These are phyloP conservation scores for Drosophila pallidifrons DNA, from an alignment of 1,140 invertebrate species.

Conservation along the genomic window DNA sequence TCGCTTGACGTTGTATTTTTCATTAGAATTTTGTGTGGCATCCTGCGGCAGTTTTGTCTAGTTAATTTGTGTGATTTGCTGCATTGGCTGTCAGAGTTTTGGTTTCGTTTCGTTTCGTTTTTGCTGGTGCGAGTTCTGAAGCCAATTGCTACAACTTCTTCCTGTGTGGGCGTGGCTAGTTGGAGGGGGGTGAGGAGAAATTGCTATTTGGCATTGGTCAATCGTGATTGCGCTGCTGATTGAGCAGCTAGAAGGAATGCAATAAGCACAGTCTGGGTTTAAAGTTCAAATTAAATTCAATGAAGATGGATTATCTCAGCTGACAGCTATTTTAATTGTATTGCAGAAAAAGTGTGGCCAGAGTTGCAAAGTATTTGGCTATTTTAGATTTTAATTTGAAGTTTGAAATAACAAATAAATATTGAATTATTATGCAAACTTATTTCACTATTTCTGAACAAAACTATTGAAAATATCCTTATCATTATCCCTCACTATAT, in stretches of 20 bases:
- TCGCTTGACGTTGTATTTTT: slow-evolving; percentile 57
- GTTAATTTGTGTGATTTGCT: slow-evolving; percentile 81
- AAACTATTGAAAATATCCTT: too few relatives aligned
- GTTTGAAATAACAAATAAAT: too few relatives aligned
- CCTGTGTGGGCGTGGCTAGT: background rate
- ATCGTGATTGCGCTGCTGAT: slow-evolving; percentile 36
- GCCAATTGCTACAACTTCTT: slow-evolving; percentile 10
- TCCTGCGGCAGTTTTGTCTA: slow-evolving; percentile 79
- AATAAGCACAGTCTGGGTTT: background rate
- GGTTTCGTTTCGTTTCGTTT: too few relatives aligned
- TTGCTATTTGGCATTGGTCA: slow-evolving; percentile 22
- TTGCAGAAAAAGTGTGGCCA: too few relatives aligned
- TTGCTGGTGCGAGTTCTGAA: background rate
- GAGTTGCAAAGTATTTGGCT: too few relatives aligned
- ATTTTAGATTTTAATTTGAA: too few relatives aligned
- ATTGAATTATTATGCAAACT: too few relatives aligned
- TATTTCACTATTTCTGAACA: too few relatives aligned
- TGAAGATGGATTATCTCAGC: too few relatives aligned
- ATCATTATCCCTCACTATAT: too few relatives aligned
- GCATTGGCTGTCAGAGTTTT: slow-evolving; percentile 44
- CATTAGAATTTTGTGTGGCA: slow-evolving; percentile 66
- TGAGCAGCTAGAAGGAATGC: background rate
- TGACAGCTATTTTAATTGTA: too few relatives aligned
- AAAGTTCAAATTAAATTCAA: slow-evolving; percentile 1
- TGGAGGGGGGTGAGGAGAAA: background rate